Evolutionary conservation across 2,113 vertebrate genomes (phyloP).

Genomic region (Aegotheles bennettii): DNA sequence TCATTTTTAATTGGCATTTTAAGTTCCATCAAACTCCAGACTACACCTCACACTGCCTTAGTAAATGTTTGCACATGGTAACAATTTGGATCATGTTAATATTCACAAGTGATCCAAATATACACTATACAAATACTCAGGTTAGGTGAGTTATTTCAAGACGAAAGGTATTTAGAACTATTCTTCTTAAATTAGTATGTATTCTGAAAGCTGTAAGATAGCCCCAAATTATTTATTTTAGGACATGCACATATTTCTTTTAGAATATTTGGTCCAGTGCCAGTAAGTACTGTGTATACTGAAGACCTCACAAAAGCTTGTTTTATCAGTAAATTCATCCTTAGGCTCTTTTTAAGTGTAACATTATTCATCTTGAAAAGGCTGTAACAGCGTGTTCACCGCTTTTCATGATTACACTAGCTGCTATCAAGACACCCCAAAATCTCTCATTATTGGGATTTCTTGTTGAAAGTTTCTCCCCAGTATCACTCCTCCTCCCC

Average conservation of each 20-base stretch:
- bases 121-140: neutral
- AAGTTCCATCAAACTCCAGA: constrained; percentile 53
- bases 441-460: constrained; percentile 14
- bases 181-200: constrained; percentile 2
- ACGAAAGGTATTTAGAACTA: neutral
- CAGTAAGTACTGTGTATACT: neutral
- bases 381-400: neutral
- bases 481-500: neutral
- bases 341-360: constrained; percentile 49
- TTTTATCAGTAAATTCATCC: constrained; percentile 61
- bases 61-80: constrained; percentile 62
- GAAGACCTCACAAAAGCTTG: constrained; percentile 4
- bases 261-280: neutral
- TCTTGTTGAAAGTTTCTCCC: neutral
- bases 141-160: neutral
- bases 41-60: constrained; percentile 25
- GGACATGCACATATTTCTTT: neutral
- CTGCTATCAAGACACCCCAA: constrained; percentile 39
- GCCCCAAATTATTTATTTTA: neutral
- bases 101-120: neutral
- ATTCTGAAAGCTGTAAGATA: neutral
- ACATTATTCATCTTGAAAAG: constrained; percentile 64
- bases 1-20: constrained; percentile 74
- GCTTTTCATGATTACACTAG: neutral
- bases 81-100: constrained; percentile 48